phyloP scores from a whole-genome alignment of 2,888 invertebrate species.

The Apocheima hispidaria region DNA sequence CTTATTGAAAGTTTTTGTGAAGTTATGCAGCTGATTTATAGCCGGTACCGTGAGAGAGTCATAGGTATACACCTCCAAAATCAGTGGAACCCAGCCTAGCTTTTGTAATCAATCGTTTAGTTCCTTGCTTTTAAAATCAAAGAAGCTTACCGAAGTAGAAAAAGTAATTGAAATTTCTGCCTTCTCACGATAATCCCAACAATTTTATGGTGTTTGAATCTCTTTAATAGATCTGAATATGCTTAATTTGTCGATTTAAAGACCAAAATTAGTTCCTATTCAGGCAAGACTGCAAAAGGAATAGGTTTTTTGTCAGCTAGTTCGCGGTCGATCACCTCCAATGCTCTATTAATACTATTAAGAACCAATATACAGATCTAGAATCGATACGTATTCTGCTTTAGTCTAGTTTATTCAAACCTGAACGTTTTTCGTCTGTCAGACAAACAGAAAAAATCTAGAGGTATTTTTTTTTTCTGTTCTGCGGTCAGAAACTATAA shows the following conservation, averaged over 20 bases:
- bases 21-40: slow-evolving; percentile 4
- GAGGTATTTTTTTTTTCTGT: neutral
- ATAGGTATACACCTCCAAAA: neutral
- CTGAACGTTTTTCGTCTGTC: neutral
- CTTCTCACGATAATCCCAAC: slow-evolving; percentile 24
- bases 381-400: slow-evolving; percentile 36
- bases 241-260: slow-evolving; percentile 25
- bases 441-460: too few species aligned
- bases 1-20: slow-evolving; percentile 3
- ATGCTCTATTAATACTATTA: slow-evolving; percentile 52
- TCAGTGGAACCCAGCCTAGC: neutral
- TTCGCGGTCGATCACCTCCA: slow-evolving; percentile 55
- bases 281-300: slow-evolving; percentile 39
- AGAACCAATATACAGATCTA: slow-evolving; percentile 49
- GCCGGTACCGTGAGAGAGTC: slow-evolving; percentile 20
- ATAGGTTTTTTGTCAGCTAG: slow-evolving; percentile 48
- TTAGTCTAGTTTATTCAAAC: slow-evolving; percentile 12
- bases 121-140: slow-evolving; percentile 5
- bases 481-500: neutral
- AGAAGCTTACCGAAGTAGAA: slow-evolving; percentile 6
- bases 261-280: slow-evolving; percentile 29
- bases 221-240: slow-evolving; percentile 20
- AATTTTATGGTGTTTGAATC: slow-evolving; percentile 29
- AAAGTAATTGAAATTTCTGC: slow-evolving; percentile 12
- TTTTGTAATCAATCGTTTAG: neutral